Conservation (phyloP, 2,113 vertebrate genomes). For the Guaruba guarouba region DNA sequence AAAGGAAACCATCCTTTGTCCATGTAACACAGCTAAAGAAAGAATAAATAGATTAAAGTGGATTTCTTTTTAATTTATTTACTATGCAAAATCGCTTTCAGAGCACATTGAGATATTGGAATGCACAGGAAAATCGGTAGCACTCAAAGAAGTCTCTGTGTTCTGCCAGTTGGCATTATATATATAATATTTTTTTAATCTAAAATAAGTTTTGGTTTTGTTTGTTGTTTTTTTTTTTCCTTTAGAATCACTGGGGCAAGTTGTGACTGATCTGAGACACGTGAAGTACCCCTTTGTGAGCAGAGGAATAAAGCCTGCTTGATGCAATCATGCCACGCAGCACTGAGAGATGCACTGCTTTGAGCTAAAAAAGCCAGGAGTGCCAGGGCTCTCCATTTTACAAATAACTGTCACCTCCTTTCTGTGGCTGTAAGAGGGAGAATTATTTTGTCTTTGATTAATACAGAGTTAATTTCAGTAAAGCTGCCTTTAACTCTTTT, state of each 20-base stretch:
- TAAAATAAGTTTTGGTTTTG: background rate
- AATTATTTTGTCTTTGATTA: background rate
- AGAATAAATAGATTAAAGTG: background rate
- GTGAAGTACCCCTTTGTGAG: background rate
- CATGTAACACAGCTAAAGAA: background rate
- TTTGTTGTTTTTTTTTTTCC: background rate
- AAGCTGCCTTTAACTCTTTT: background rate
- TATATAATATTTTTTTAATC: background rate
- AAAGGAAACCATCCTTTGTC: background rate
- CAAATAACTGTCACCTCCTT: background rate
- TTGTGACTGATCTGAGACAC: slow-evolving; percentile 7
- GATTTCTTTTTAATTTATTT: background rate
- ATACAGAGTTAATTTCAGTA: background rate
- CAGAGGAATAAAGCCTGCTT: background rate
- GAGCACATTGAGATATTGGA: background rate
- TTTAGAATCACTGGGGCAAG: background rate
- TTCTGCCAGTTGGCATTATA: background rate
- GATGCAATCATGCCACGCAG: background rate
- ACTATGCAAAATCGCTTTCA: background rate
- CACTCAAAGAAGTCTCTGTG: background rate
- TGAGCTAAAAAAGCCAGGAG: background rate
- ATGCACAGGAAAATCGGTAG: background rate
- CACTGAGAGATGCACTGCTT: background rate
- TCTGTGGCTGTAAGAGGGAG: background rate
- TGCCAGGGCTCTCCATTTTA: background rate